Conservation (phyloP, 2,113 vertebrate genomes). For the Candoia aspera region DNA sequence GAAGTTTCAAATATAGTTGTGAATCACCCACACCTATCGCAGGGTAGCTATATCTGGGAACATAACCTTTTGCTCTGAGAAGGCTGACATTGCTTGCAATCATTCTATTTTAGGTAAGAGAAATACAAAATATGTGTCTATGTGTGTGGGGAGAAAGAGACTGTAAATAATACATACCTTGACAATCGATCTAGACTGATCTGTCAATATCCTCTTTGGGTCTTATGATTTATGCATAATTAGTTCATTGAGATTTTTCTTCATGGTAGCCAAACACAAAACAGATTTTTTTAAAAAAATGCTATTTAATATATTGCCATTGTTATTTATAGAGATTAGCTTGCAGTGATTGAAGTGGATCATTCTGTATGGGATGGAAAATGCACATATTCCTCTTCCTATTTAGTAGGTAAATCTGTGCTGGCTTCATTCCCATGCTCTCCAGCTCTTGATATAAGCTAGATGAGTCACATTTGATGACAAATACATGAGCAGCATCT, state of each 20-base stretch:
- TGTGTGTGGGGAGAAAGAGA: not conserved
- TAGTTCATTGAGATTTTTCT: not conserved
- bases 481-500: slow-evolving; percentile 17
- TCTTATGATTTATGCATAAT: not conserved
- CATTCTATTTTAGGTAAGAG: not conserved
- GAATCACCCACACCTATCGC: not conserved
- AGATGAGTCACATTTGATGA: slow-evolving; percentile 34
- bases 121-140: not conserved
- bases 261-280: not conserved
- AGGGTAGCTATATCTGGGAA: not conserved
- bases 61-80: slow-evolving; percentile 1
- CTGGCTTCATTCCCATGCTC: not conserved
- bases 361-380: not conserved
- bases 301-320: not conserved
- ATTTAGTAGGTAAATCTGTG: not conserved
- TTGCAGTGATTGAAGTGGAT: not conserved
- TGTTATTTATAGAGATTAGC: not conserved
- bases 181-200: not conserved
- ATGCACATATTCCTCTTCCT: not conserved
- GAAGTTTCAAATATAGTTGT: not conserved
- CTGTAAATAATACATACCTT: not conserved
- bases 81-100: not conserved
- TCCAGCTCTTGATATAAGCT: slow-evolving; percentile 6
- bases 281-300: not conserved
- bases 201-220: not conserved